A percentile compares a stretch with the other conserved stretches of the same genome.
These are phyloP conservation scores for Luperina nickerlii DNA, from an alignment of 2,888 invertebrate genomes.

Conservation along the genomic window DNA sequence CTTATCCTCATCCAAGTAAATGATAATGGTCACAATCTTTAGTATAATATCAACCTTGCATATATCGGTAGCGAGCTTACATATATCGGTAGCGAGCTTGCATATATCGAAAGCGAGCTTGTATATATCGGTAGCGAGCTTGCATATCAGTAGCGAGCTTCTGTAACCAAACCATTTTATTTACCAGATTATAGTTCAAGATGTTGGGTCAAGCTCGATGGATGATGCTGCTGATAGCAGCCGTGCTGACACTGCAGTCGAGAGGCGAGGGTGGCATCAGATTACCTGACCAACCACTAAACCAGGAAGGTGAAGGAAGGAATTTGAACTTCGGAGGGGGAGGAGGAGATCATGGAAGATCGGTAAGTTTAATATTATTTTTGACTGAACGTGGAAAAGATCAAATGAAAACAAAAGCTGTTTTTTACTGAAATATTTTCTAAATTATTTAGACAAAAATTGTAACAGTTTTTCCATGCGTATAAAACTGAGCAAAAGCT, in stretches of 20 bases:
- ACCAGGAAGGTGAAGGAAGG: conserved; percentile 82
- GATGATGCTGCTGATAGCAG: conserved; percentile 88
- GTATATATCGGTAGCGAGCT: no score
- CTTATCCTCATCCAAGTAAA: not conserved
- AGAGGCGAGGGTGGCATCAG: conserved; percentile 91
- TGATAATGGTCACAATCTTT: not conserved
- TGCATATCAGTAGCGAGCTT: not conserved
- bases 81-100: not conserved
- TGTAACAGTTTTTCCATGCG: no score
- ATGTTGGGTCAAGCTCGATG: conserved; percentile 87
- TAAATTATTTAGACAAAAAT: not conserved
- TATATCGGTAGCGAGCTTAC: not conserved
- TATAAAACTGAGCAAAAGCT: not conserved
- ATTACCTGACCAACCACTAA: conserved; percentile 88
- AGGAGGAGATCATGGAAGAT: conserved; percentile 77
- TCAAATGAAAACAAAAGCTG: not conserved
- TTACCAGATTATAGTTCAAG: conserved; percentile 71
- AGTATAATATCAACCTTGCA: not conserved
- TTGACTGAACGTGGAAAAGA: not conserved
- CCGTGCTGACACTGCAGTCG: conserved; percentile 90
- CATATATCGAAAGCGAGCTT: no score
- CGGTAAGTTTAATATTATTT: conserved; percentile 73
- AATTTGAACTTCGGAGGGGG: conserved; percentile 77
- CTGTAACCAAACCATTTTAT: not conserved
- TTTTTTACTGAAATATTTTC: not conserved